Evolutionary conservation across 2,113 vertebrate species (phyloP), one percentile per base, ranked within the genome.

Genomic region (Isurus oxyrinchus): DNA sequence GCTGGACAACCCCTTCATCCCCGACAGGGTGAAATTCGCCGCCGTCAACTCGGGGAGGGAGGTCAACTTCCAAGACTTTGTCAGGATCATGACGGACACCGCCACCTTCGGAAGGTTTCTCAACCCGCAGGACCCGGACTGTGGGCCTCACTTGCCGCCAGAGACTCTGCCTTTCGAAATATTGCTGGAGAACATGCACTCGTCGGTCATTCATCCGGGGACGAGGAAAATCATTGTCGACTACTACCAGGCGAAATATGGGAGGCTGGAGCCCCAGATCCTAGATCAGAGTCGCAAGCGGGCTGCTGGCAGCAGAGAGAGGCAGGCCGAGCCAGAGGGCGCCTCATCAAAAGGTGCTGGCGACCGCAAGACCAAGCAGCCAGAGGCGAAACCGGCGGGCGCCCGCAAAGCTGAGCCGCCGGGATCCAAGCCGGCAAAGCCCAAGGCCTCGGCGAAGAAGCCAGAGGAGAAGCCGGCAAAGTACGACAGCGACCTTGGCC

Each of bases 241-340:
- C 6, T 95, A 67, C 40, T 95, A 95, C 94, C 63, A 19, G 5
- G 8, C 10, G 2, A 95, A 49, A 23, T 95, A 49, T 6, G 21
- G 10, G 2, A 5, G 66, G 93, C 25, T 91, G 25, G 31, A 57
- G 27, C n/a, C n/a, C 0, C 14, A 16, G n/a, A 40, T 81, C 11
- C n/a, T 81, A 2, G 79, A 81, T 0, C 13, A 0, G n/a, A 40
- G 11, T 2, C 79, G 4, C 35, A 3, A 16, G n/a, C 3, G 13
- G 13, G 76, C 11, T 2, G 2, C 13, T 5, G 79, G 14, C 79
- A 14, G 0, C 79, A 14, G 0, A 16, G 79, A n/a, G 79, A 13
- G 0, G 3, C 14, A 14, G 3, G 5, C n/a, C 0, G 4, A 3
- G n/a, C n/a, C n/a, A 3, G 79, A 10, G 2, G 2, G 31, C 2